Percentiles rank a stretch among this genome's conserved stretches.
Evolutionary conservation across 1,140 invertebrate species (phyloP).

Genomic region (Mycetomoellerius zeteki): DNA sequence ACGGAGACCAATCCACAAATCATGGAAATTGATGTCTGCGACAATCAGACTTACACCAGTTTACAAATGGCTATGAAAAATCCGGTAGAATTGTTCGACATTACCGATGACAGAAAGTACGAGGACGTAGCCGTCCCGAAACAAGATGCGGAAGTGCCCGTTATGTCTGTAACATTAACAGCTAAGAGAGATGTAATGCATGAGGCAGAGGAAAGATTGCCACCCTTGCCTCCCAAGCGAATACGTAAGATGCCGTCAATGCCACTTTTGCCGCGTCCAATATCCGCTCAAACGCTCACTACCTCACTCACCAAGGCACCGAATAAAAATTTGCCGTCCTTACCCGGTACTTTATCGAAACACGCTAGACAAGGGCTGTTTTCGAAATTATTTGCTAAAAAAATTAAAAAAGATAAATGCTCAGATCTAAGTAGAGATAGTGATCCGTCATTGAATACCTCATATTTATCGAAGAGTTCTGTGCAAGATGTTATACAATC

Average conservation of each 20-base stretch:
- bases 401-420: conserved; percentile 85
- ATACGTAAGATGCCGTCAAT: conserved; percentile 89
- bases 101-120: conserved; percentile 86
- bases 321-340: conserved; percentile 83
- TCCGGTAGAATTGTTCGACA: conserved; percentile 89
- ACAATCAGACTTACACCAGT: conserved; percentile 93
- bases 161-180: conserved; percentile 76
- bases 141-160: conserved; percentile 6
- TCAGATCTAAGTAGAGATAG: conserved; percentile 66
- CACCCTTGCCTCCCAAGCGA: conserved; percentile 93
- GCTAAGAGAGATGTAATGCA: conserved; percentile 86
- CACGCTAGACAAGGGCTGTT: conserved; percentile 90
- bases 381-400: conserved; percentile 89
- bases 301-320: conserved; percentile 75
- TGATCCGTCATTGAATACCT: conserved; percentile 52
- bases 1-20: conserved; percentile 71
- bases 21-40: conserved; percentile 90
- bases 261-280: conserved; percentile 82
- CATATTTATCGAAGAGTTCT: conserved; percentile 59
- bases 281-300: conserved; percentile 83
- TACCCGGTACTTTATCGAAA: conserved; percentile 86
- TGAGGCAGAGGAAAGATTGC: conserved; percentile 89
- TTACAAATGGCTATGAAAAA: conserved; percentile 95
- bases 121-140: conserved; percentile 85
- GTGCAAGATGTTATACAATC: conserved; percentile 54